Conservation (phyloP, 1,140 invertebrate genomes). For the Achatina immaculata region DNA sequence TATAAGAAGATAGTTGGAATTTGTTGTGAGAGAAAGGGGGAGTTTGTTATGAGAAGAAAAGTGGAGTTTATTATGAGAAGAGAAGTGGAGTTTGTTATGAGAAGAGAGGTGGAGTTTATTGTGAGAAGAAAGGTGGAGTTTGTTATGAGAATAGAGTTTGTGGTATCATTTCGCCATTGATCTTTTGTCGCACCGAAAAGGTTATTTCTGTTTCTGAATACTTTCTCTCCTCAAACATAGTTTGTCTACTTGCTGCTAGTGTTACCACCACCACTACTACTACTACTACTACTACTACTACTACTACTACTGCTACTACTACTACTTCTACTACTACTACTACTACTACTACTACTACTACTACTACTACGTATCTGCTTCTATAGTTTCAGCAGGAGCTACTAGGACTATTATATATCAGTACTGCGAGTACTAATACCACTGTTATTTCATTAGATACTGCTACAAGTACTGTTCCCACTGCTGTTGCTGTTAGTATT, state of each 20-base stretch:
- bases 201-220: no score
- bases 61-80: no score
- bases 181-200: no score
- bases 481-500: constrained; percentile 22
- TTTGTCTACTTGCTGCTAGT: not conserved
- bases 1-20: no score
- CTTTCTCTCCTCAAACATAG: not conserved
- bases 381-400: not conserved
- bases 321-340: constrained; percentile 21
- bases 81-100: no score
- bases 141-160: no score
- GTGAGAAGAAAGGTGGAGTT: no score
- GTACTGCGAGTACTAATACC: not conserved
- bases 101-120: no score
- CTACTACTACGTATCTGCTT: constrained; percentile 14
- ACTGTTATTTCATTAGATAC: not conserved
- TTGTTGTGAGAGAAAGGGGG: no score
- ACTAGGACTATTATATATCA: not conserved
- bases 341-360: constrained; percentile 25
- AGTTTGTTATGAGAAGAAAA: no score
- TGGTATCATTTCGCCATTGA: no score
- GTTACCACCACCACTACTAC: not conserved
- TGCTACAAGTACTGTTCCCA: constrained; percentile 13
- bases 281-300: constrained; percentile 24
- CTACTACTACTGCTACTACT: constrained; percentile 27